Base-by-base conservation (phyloP, 2,888 invertebrate species). In the Aleiodes alternator region DNA sequence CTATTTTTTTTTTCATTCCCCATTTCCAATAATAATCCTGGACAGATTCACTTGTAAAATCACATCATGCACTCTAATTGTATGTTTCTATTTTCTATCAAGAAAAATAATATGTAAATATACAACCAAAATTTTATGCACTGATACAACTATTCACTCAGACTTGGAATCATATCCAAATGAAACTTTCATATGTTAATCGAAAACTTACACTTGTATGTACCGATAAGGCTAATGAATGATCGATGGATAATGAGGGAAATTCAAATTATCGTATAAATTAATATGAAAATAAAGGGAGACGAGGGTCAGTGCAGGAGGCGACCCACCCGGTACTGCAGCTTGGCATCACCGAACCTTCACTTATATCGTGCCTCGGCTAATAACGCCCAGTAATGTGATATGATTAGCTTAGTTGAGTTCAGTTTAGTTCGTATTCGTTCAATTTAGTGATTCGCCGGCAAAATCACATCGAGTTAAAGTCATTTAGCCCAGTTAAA, bases 381-480 rank as follows among this genome's bases (percentile, higher is more conserved):
- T 88, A 89, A 89, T 88, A 88, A 89, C 87, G 86, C 86, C 76
- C 86, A 87, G 89, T 89, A 89, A 89, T 88, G 88, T 89, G 88
- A 89, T 88, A 88, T 87, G 88, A 89, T 89, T 88, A 89, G 88
- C 87, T 89, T 86, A 88, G 89, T 89, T 89, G 88, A 89, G 88
- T 87, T 88, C 88, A 88, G 88, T 88, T 88, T 88, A 89, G 88
- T 89, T 88, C 88, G 85, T 88, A 88, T 88, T 88, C 87, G 87
- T 88, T 88, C 88, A 88, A 88, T 88, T 88, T 87, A 88, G 87
- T 86, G 86, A 87, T 88, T 88, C 87, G 86, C 85, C 87, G 85
- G 87, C 87, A 88, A 89, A 89, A 89, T 88, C 88, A 88, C 88
- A 86, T 87, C 88, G 85, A 88, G 87, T 88, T 88, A 88, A 88